Base-by-base conservation (phyloP, 2,797 vertebrate genomes). In the Sparus aurata region DNA sequence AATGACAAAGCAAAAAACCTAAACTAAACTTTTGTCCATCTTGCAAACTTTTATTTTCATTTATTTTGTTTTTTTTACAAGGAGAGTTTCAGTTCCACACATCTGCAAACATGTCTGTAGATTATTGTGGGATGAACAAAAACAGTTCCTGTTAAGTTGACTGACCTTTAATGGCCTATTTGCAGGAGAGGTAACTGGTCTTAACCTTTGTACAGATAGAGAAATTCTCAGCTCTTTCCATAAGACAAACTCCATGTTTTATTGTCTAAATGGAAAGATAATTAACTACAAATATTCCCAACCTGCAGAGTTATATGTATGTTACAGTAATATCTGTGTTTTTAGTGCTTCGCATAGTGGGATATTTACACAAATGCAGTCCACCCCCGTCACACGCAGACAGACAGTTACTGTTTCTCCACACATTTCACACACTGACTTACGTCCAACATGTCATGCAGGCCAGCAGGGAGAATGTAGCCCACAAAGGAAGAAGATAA, bases 391-490 rank as follows among this genome's bases (percentile, higher is more conserved):
- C 47, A 68, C 63, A 65, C 15, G 78, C 53, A 72, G 0, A 70
- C 62, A 82, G 43, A 73, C 69, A 49, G 63, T 68, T 46, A 78
- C 73, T 85, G 70, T 80, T 63, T 80, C 53, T 53, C 45, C 95
- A 3, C 94, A 97, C 96, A 97, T 94, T 94, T 72, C 45, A 84
- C 79, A 71, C 38, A 3, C 69, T 87, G 86, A 87, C 85, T 91
- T 88, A 76, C 85, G 47, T 90, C 85, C 76, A 66, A 73, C 52
- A 87, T 71, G 72, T 62, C 66, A 77, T 17, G 68, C 5, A 72
- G 64, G 45, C 69, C 85, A 71, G 69, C 7, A 62, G 72, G 64
- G 57, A 58, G 22, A 85, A 54, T 84, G 82, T 47, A 69, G 43
- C 54, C 79, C 85, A 80, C 49, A 77, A 74, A 77, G 52, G 67